Evolutionary conservation across 2,113 vertebrate genomes (phyloP).

Genomic region (Phasianus colchicus): DNA sequence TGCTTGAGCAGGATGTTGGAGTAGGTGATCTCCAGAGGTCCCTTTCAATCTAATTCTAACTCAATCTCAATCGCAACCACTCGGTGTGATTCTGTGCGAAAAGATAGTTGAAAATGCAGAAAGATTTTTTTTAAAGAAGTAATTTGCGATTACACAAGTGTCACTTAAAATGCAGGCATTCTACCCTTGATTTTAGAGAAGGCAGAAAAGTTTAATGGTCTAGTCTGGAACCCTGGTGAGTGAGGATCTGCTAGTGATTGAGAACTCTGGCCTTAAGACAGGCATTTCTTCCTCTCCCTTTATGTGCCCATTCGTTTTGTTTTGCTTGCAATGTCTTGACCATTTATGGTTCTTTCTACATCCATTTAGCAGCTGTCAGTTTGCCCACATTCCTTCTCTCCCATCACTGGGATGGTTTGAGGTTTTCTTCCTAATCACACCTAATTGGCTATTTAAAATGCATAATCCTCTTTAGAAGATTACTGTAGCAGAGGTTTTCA

Average conservation of each 20-base stretch:
- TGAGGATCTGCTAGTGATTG: not conserved
- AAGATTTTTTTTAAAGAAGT: not conserved
- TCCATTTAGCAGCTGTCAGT: conserved; percentile 27
- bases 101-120: not conserved
- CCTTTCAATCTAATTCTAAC: not conserved
- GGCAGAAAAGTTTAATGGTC: not conserved
- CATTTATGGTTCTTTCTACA: conserved; percentile 17
- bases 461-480: conserved; percentile 54
- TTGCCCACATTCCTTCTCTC: conserved; percentile 25
- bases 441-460: conserved; percentile 59
- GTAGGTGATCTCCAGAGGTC: not conserved
- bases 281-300: not conserved
- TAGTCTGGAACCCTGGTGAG: not conserved
- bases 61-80: not conserved
- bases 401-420: not conserved
- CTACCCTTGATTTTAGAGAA: not conserved
- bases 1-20: not conserved
- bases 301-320: not conserved
- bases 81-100: not conserved
- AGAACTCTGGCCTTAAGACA: not conserved
- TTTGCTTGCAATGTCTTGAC: conserved; percentile 1
- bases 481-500: conserved; percentile 15
- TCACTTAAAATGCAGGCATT: not conserved
- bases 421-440: conserved; percentile 26
- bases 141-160: not conserved